Evolutionary conservation across 2,888 invertebrate genomes (phyloP), one percentile per base, ranked within the genome.

Genomic region (Automeris io): DNA sequence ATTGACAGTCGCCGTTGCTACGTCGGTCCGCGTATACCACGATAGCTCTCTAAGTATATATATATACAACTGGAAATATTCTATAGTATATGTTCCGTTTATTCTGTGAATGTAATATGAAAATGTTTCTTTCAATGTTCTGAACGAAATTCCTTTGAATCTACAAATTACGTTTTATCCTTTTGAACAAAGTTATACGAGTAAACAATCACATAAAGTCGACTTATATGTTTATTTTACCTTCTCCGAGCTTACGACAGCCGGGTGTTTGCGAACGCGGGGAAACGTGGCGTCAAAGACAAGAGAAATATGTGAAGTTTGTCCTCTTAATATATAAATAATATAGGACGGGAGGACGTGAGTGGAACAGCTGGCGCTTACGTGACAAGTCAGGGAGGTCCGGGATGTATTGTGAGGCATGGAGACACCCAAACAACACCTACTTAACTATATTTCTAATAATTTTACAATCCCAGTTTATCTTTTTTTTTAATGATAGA

Each of bases 201-300:
- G 26, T 13, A 26, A 29, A 16, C 29, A 29, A 29, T 16, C n/a
- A 29, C 16, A 16, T 29, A 29, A 35, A 26, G 9, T n/a, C 1
- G 22, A 13, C 26, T 24, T 25, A 29, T 31, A 19, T n/a, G 21
- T 13, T 21, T 33, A 26, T 39, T 13, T 21, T 13, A 39, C 26
- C 21, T 21, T 16, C 29, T 25, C 16, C 5, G 13, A 12, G 7
- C 12, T 33, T 40, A 33, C 33, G 26, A 19, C 11, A 22, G 7
- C 40, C 11, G 25, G 11, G 18, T 40, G 25, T 33, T 24, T 37
- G 37, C 8, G 8, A 19, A 34, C 21, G 33, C 21, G 24, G 35
- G 33, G 33, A 46, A 25, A 38, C 31, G 40, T 34, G 5, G 36
- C 38, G 39, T 46, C 40, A 29, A 19, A 39, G 39, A 24, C 18